Evolutionary conservation across 2,888 invertebrate species (phyloP).

Genomic region (Lasioglossum pauxillum): DNA sequence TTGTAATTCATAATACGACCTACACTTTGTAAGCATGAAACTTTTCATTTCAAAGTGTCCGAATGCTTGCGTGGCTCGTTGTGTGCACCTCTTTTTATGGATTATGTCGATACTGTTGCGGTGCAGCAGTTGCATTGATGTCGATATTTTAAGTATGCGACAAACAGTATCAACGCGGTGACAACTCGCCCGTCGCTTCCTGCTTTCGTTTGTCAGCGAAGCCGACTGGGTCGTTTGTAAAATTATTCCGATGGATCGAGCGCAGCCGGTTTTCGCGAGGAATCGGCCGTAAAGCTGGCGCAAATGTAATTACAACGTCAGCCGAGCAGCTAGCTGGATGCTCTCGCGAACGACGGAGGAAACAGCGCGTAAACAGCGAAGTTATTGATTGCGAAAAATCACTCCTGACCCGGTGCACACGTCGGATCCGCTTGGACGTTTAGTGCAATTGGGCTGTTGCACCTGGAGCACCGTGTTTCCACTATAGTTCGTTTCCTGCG

Average conservation of each 20-base stretch:
- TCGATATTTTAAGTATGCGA: neutral
- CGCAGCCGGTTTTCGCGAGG: conserved; percentile 2
- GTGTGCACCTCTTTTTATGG: neutral
- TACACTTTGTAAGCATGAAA: neutral
- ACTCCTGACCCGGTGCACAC: conserved; percentile 29
- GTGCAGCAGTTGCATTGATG: neutral
- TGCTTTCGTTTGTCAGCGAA: conserved; percentile 10
- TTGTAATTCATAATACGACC: neutral
- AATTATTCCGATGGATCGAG: conserved; percentile 23
- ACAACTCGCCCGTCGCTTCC: neutral
- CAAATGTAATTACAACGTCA: conserved; percentile 14
- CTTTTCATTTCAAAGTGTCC: neutral
- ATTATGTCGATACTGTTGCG: neutral
- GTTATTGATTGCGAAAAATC: conserved; percentile 68
- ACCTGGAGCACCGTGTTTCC: conserved; percentile 4
- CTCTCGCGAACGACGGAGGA: conserved; percentile 16
- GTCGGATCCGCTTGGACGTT: neutral
- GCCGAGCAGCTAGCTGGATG: neutral
- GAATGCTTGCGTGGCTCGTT: neutral
- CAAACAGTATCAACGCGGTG: neutral
- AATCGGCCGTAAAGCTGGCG: neutral
- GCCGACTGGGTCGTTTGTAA: conserved; percentile 20
- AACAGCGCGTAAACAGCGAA: conserved; percentile 48
- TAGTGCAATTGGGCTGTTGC: neutral
- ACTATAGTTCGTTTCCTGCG: neutral